Percentiles rank a stretch among this genome's conserved stretches.
Evolutionary conservation across 2,797 vertebrate species (phyloP).

Genomic region (Microcaecilia unicolor): DNA sequence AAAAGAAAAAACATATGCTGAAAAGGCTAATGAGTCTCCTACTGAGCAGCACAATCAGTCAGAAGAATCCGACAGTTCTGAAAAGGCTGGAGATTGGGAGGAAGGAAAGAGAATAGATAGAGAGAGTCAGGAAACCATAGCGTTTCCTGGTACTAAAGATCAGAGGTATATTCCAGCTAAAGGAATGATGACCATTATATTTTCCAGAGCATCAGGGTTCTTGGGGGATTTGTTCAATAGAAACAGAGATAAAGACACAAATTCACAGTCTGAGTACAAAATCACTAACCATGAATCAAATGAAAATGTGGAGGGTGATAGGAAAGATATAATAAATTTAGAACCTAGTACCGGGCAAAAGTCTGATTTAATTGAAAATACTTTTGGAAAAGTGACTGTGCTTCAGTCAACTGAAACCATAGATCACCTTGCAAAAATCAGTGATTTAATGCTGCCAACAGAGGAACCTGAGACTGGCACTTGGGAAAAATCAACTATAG

Average conservation of each 20-base stretch:
- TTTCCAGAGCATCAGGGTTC: background rate
- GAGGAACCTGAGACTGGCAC: background rate
- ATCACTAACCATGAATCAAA: background rate
- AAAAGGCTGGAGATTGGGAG: background rate
- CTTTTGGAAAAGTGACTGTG: background rate
- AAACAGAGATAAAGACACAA: background rate
- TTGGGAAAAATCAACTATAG: background rate
- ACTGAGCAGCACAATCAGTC: background rate
- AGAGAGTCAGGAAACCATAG: background rate
- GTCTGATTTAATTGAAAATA: background rate
- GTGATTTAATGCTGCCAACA: background rate
- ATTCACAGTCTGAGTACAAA: background rate
- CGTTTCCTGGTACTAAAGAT: background rate
- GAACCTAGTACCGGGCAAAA: background rate
- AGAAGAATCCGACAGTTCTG: conserved; percentile 1
- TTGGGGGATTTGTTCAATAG: conserved; percentile 2
- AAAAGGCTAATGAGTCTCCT: background rate
- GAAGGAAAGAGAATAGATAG: background rate
- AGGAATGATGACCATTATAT: background rate
- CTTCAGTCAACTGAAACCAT: background rate
- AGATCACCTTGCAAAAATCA: background rate
- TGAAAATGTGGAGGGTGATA: background rate
- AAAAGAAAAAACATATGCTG: background rate
- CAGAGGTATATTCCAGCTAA: background rate
- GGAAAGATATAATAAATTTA: background rate